Base-by-base conservation (phyloP, 1,140 invertebrate species). In the Apocrypta bakeri region DNA sequence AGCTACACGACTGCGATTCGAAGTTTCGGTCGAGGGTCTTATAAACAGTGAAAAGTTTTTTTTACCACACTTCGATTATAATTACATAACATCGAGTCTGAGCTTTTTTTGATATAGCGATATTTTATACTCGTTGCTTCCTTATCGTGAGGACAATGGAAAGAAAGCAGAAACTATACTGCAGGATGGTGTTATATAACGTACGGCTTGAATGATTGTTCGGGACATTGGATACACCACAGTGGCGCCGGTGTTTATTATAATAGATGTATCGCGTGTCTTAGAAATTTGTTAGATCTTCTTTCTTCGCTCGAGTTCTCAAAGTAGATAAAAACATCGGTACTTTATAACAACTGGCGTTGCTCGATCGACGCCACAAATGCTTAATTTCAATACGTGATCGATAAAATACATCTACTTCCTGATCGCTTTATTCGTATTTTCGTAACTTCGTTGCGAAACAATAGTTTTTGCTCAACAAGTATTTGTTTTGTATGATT, bases 81-180 rank as follows among this genome's bases (percentile, higher is more conserved):
- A 56, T 56, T 56, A 56, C 48, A 56, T 21, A 56, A 56, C 48
- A 56, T 1, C 8, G 21, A 4, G 4, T n/a, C 3, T 9, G 33
- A 37, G 9, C n/a, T 56, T 56, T 56, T 56, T 56, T 56, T 4
- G 8, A 56, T 21, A 56, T 56, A 0, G 21, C 21, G 48, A 4
- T n/a, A 4, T 48, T 78, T 64, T 69, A 48, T 8, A 77, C 66
- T 25, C 27, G 12, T 9, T 3, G 69, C 31, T 63, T 64, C 69
- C 69, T 56, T 56, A 56, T 56, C 48, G 21, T 7, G 69, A 0
- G 71, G 48, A 33, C 24, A 79, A 72, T 72, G 40, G 72, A 80
- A 80, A 64, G 79, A 80, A 80, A 80, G 48, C n/a, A 80, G 69
- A 80, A 64, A 80, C 79, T 40, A 17, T 31, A 56, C n/a, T 33